Percentiles rank a stretch among this genome's conserved stretches.
Evolutionary conservation across 2,113 vertebrate species (phyloP).

Genomic region (Chunga burmeisteri): DNA sequence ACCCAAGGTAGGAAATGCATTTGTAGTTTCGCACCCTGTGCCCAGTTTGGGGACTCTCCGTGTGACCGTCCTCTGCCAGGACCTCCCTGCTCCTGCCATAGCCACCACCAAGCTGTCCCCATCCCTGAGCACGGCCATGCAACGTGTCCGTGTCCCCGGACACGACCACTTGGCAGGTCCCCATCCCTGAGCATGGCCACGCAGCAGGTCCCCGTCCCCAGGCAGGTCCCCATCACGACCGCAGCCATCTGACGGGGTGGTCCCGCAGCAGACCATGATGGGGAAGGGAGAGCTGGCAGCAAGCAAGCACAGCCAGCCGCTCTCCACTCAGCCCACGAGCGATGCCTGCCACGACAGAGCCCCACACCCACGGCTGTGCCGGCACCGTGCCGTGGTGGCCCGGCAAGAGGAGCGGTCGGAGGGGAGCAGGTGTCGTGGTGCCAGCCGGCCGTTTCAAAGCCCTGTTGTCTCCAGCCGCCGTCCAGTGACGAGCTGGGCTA

Average conservation of each 20-base stretch:
- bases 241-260: background rate
- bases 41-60: background rate
- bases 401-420: background rate
- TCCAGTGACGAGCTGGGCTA: background rate
- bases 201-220: background rate
- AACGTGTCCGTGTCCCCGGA: fast-evolving
- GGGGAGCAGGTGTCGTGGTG: fast-evolving
- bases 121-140: background rate
- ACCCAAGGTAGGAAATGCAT: background rate
- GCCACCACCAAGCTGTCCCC: background rate
- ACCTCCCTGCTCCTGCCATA: background rate
- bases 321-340: fast-evolving
- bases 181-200: background rate
- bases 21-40: background rate
- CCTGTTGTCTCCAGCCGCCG: fast-evolving
- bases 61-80: background rate
- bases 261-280: background rate
- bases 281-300: background rate
- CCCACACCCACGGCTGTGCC: fast-evolving
- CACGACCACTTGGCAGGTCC: background rate
- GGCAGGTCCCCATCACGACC: background rate
- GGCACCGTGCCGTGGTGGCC: background rate
- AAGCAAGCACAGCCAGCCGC: background rate
- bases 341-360: fast-evolving
- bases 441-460: background rate